phyloP scores from a whole-genome alignment of 2,888 invertebrate genomes.

The Rhynchonema sp. region DNA sequence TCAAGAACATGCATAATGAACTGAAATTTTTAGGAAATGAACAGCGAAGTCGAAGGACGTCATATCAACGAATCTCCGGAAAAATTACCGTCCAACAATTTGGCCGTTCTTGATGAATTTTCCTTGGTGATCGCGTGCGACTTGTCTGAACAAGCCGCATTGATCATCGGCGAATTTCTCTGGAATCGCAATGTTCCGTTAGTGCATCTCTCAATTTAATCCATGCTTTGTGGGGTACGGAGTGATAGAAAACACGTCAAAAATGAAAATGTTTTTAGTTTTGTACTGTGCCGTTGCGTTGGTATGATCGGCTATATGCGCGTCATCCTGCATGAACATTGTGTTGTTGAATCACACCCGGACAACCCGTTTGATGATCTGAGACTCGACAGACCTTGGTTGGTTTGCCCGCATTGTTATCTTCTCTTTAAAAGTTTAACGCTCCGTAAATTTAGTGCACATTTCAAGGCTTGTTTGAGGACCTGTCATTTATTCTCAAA shows the following conservation, averaged over 20 bases:
- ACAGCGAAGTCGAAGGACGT: constrained; percentile 76
- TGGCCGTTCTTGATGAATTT: constrained; percentile 68
- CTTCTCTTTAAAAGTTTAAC: too few relatives aligned
- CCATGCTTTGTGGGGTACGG: too few relatives aligned
- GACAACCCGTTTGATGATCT: constrained; percentile 70
- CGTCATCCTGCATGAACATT: constrained; percentile 24
- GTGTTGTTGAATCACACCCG: constrained; percentile 77
- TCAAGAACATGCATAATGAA: background rate
- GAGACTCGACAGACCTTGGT: constrained; percentile 58
- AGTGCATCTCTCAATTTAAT: constrained; percentile 10
- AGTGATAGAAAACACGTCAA: too few relatives aligned
- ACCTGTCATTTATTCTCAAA: too few relatives aligned
- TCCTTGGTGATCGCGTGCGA: constrained; percentile 63
- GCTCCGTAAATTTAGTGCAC: too few relatives aligned
- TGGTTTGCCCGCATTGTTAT: too few relatives aligned
- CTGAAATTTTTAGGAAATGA: constrained; percentile 47
- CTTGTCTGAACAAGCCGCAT: constrained; percentile 44
- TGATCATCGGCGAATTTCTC: constrained; percentile 12
- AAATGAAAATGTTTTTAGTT: too few relatives aligned
- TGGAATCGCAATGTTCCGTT: constrained; percentile 16
- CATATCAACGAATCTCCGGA: constrained; percentile 43
- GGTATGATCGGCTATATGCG: constrained; percentile 63
- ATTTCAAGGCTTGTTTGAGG: too few relatives aligned
- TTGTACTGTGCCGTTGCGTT: background rate
- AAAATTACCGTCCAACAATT: constrained; percentile 59